A percentile compares a stretch with the other conserved stretches of the same genome.
Conservation (phyloP, 2,113 vertebrate genomes). For the Bufo bufo region DNA sequence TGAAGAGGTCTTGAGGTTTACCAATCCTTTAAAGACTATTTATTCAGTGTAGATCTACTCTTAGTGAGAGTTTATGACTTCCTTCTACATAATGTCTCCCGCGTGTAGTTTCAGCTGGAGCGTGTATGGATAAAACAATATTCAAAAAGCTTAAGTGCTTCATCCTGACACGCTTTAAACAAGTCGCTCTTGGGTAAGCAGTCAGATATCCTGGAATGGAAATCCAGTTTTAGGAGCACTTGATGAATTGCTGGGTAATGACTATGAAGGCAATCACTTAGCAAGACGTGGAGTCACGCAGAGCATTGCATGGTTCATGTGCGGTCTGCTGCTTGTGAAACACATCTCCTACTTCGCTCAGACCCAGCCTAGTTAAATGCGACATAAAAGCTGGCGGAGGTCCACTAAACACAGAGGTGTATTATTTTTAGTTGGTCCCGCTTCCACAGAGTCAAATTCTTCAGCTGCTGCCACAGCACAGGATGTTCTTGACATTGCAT, state of each 20-base stretch:
- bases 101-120: background rate
- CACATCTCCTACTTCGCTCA: background rate
- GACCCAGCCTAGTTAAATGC: conserved; percentile 4
- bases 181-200: background rate
- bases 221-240: background rate
- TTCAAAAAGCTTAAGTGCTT: background rate
- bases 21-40: background rate
- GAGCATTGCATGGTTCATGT: background rate
- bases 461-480: conserved; percentile 25
- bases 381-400: background rate
- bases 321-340: conserved; percentile 17
- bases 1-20: background rate
- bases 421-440: conserved; percentile 46
- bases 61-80: background rate
- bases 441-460: conserved; percentile 21
- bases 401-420: conserved; percentile 43
- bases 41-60: background rate
- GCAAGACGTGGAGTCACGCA: background rate
- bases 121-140: background rate
- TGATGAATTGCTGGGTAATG: background rate
- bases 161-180: background rate
- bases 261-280: background rate
- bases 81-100: background rate
- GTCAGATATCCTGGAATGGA: background rate
- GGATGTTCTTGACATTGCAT: conserved; percentile 6